phyloP scores from a whole-genome alignment of 2,888 invertebrate genomes.

The Phalera bucephala region DNA sequence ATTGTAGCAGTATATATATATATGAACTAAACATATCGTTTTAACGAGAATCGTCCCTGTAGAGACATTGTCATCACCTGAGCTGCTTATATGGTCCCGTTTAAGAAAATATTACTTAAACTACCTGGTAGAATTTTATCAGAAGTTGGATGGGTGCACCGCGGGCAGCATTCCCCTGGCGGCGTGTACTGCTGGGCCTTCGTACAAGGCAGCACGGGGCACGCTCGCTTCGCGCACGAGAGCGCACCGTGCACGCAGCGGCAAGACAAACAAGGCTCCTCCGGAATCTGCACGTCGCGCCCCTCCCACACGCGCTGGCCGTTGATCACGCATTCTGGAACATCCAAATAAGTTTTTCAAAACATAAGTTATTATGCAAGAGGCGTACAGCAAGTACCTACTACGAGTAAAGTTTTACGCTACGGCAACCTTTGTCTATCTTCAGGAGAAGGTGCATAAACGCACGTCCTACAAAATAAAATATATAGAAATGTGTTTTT shows the following conservation, averaged over 20 bases:
- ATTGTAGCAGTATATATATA: no score
- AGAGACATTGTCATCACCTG: no score
- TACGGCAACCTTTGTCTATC: no score
- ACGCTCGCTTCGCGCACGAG: slow-evolving; percentile 92
- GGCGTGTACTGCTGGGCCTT: slow-evolving; percentile 86
- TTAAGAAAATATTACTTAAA: no score
- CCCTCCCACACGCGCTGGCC: slow-evolving; percentile 92
- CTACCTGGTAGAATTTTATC: slow-evolving; percentile 76
- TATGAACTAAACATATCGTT: no score
- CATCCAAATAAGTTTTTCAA: background rate
- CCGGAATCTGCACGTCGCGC: slow-evolving; percentile 90
- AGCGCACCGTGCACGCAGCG: slow-evolving; percentile 88
- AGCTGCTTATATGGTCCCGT: no score
- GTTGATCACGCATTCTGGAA: slow-evolving; percentile 90
- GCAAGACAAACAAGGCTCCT: slow-evolving; percentile 94
- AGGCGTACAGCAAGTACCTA: no score
- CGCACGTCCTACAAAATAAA: no score
- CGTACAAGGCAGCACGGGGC: slow-evolving; percentile 94
- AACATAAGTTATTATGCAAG: slow-evolving; percentile 6
- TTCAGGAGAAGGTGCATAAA: no score
- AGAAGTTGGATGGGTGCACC: slow-evolving; percentile 73
- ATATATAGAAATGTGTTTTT: no score
- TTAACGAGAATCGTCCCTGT: no score
- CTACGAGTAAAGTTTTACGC: no score
- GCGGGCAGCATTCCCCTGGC: slow-evolving; percentile 91